Conservation (phyloP, 2,113 vertebrate species). For the Erythrocercus mccallii region DNA sequence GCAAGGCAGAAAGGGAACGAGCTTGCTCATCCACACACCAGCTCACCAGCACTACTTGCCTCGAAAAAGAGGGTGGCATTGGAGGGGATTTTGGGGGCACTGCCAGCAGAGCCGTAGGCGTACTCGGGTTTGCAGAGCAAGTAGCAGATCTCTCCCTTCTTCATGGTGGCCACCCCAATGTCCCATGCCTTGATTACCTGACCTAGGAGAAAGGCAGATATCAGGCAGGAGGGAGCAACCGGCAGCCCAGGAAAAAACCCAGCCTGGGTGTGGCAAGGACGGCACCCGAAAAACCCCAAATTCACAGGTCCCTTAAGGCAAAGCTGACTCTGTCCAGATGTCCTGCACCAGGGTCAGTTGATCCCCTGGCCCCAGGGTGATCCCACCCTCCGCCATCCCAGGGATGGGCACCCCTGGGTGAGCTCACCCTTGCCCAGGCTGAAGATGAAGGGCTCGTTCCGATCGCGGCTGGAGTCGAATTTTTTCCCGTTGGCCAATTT, state of each 20-base stretch:
- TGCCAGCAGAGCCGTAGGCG: slow-evolving; percentile 85
- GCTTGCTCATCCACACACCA: not conserved
- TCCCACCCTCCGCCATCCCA: not conserved
- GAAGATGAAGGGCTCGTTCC: slow-evolving; percentile 90
- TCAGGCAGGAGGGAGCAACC: not conserved
- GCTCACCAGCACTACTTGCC: slow-evolving; percentile 58
- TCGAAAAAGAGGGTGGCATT: slow-evolving; percentile 89
- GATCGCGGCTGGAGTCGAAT: slow-evolving; percentile 90
- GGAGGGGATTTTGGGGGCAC: slow-evolving; percentile 88
- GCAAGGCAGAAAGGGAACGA: not conserved
- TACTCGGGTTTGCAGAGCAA: slow-evolving; percentile 91
- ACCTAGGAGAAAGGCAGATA: slow-evolving; percentile 70
- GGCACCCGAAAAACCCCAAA: not conserved
- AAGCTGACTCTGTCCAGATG: not conserved
- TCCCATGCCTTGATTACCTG: slow-evolving; percentile 97
- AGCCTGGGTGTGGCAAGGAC: not conserved
- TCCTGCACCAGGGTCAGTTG: not conserved
- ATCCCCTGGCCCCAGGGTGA: not conserved
- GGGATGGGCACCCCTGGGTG: rapidly evolving
- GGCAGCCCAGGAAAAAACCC: not conserved
- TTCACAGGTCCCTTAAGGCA: not conserved
- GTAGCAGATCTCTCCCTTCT: slow-evolving; percentile 87
- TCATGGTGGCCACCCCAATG: slow-evolving; percentile 89
- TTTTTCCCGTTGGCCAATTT: slow-evolving; percentile 88
- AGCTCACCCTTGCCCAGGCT: slow-evolving; percentile 85